These are phyloP conservation scores for Apteryx owenii DNA, from an alignment of 2,113 vertebrate species.

Conservation along the genomic window DNA sequence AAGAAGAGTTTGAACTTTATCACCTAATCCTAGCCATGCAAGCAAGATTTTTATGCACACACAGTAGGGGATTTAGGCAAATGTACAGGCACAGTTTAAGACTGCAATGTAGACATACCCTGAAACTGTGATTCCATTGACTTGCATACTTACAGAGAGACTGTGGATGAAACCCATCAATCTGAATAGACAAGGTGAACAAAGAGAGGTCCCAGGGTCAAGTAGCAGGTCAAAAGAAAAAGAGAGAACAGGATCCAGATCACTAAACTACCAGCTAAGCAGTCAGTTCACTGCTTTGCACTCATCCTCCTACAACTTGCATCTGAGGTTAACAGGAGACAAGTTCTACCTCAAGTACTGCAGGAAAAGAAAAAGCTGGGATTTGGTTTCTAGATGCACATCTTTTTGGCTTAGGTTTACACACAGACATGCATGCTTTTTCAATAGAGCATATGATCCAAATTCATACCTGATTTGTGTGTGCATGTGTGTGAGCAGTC, in stretches of 20 bases:
- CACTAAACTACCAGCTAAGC: not conserved
- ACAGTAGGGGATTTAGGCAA: not conserved
- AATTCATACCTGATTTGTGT: not conserved
- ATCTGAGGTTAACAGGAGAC: not conserved
- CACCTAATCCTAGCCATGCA: conserved; percentile 15
- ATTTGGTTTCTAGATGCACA: not conserved
- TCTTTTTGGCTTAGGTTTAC: not conserved
- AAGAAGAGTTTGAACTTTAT: conserved; percentile 7
- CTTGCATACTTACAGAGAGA: not conserved
- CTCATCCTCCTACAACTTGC: not conserved
- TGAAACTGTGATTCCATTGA: not conserved
- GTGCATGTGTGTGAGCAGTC: not conserved
- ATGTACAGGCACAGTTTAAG: not conserved
- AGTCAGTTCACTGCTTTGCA: not conserved
- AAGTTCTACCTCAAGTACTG: not conserved
- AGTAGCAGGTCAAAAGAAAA: conserved; percentile 1
- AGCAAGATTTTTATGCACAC: conserved; percentile 1
- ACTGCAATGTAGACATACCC: not conserved
- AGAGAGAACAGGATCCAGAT: not conserved
- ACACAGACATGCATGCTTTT: not conserved
- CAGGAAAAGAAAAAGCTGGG: not conserved
- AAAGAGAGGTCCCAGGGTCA: conserved; percentile 3
- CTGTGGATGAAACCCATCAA: not conserved
- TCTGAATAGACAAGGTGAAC: not conserved
- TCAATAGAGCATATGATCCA: not conserved